Evolutionary conservation across 2,888 invertebrate genomes (phyloP).

Genomic region (Osedax fenrisi): DNA sequence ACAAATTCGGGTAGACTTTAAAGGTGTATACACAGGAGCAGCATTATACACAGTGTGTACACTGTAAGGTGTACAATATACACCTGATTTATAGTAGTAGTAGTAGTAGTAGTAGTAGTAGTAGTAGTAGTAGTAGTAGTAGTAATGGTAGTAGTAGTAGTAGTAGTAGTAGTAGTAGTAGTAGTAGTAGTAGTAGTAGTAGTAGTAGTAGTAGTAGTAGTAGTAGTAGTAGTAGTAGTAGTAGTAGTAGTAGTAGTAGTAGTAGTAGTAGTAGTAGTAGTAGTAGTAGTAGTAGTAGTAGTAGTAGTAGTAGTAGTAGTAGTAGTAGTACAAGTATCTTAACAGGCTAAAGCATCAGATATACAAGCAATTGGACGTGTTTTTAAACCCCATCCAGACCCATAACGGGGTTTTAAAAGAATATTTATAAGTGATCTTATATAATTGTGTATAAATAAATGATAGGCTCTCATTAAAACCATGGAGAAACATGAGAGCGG

Average conservation of each 20-base stretch:
- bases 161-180: constrained; percentile 13
- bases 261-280: constrained; percentile 19
- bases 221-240: constrained; percentile 12
- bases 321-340: constrained; percentile 19
- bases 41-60: too few relatives aligned
- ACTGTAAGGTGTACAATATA: too few relatives aligned
- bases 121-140: constrained; percentile 17
- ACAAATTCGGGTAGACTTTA: too few relatives aligned
- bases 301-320: constrained; percentile 17
- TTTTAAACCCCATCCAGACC: too few relatives aligned
- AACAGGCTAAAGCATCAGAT: too few relatives aligned
- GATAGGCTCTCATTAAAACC: too few relatives aligned
- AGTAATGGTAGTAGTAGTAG: constrained; percentile 14
- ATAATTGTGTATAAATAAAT: too few relatives aligned
- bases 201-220: constrained; percentile 15
- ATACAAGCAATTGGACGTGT: too few relatives aligned
- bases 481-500: too few relatives aligned
- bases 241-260: constrained; percentile 2
- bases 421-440: too few relatives aligned
- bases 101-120: constrained; percentile 19
- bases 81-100: not conserved
- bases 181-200: constrained; percentile 21
- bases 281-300: constrained; percentile 17
- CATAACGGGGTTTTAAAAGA: too few relatives aligned
- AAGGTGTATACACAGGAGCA: too few relatives aligned